Base-by-base conservation (phyloP, 2,797 vertebrate genomes). In the Artibeus lituratus region DNA sequence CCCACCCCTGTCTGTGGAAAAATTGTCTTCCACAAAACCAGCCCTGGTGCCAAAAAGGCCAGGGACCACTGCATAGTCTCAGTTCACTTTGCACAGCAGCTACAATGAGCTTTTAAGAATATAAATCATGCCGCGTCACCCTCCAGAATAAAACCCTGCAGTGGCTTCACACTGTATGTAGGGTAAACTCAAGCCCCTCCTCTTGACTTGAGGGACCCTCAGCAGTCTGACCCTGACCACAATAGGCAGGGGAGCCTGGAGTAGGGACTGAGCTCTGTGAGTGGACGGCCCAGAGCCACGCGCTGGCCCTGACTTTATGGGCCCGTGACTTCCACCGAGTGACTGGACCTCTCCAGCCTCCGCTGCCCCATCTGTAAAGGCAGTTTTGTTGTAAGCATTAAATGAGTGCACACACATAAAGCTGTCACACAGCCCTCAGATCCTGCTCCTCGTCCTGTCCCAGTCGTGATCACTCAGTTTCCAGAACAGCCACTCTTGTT, bases 361-460 rank as follows among this genome's bases (percentile, higher is more conserved):
- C 4, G 2, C 44, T 83, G 47, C n/a, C 21, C 53, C 83, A 14
- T 59, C 67, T 47, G 35, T 10, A 59, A 70, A 67, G 29, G 62
- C 7, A 11, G 29, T 10, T 57, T 65, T 72, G 35, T n/a, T 39
- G 5, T 65, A 29, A 90, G 51, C 21, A 90, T 74, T 59, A 10
- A 37, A 32, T 42, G 53, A 37, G n/a, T 18, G 3, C 9, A 37
- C 16, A 69, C n/a, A 18, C 0, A 0, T 44, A 49, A 53, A 35
- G 3, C 39, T 81, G 32, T 59, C 32, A 39, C 67, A 37, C 0
- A 4, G 22, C n/a, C 2, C 62, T 57, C 19, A 35, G 82, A 24
- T 51, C 29, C n/a, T 78, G 44, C 85, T 15, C 12, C 2, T 59
- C 29, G 2, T 12, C 26, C 47, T 18, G 0, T 35, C 7, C 32